These are phyloP conservation scores for Macrophya annulata DNA, from an alignment of 2,888 invertebrate genomes.

Conservation along the genomic window DNA sequence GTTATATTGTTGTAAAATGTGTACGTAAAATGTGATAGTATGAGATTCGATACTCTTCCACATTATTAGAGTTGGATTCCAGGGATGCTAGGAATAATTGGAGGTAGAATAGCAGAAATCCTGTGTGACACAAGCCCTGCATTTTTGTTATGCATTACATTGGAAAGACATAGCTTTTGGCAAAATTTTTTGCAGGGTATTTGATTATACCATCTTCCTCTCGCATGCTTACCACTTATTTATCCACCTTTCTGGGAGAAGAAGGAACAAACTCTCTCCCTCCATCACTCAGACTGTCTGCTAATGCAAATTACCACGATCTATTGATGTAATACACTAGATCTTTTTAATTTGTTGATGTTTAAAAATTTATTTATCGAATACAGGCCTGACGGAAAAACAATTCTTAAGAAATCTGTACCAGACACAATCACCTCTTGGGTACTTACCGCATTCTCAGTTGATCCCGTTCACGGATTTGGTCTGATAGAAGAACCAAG, in stretches of 20 bases:
- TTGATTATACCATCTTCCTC: conserved; percentile 69
- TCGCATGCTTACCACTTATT: conserved; percentile 2
- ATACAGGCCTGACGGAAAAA: conserved; percentile 82
- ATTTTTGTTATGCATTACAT: conserved; percentile 89
- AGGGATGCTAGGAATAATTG: conserved; percentile 74
- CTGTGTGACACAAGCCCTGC: conserved; percentile 89
- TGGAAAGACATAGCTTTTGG: conserved; percentile 90
- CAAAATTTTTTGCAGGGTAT: conserved; percentile 91
- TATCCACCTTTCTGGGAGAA: neutral
- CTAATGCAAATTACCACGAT: no score
- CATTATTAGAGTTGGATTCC: conserved; percentile 71
- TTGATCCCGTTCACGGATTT: conserved; percentile 89
- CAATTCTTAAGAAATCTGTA: conserved; percentile 84
- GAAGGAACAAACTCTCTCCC: neutral
- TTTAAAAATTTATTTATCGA: neutral
- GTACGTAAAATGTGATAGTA: neutral
- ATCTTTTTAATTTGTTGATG: no score
- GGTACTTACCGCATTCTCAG: conserved; percentile 91
- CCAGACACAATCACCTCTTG: conserved; percentile 93
- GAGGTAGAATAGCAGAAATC: conserved; percentile 81
- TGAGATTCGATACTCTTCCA: neutral
- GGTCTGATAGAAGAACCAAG: conserved; percentile 87
- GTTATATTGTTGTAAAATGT: neutral
- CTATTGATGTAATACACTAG: no score
- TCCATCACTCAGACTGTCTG: neutral